Evolutionary conservation across 1,140 invertebrate genomes (phyloP).

Genomic region (Prorops nasuta): DNA sequence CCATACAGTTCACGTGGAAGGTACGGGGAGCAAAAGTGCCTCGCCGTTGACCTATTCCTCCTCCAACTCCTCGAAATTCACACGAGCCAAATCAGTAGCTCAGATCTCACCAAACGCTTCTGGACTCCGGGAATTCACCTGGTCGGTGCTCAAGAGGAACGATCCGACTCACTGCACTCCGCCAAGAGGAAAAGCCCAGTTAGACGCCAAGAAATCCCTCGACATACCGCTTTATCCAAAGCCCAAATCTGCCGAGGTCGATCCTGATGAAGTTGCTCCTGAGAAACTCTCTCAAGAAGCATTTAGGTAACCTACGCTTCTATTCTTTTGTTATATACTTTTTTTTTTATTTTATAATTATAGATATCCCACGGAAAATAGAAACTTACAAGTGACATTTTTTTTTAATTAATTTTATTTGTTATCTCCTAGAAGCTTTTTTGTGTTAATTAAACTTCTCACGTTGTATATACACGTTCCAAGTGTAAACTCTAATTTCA

Average conservation of each 20-base stretch:
- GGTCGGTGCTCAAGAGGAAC: constrained; percentile 49
- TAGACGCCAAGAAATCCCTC: neutral
- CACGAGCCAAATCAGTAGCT: constrained; percentile 48
- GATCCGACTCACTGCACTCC: constrained; percentile 33
- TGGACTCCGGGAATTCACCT: constrained; percentile 42
- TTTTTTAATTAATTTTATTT: too few species aligned
- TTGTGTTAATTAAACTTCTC: too few species aligned
- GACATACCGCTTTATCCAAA: constrained; percentile 30
- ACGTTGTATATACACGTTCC: too few species aligned
- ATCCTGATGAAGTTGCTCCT: constrained; percentile 59
- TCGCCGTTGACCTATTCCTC: too few species aligned
- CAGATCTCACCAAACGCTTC: constrained; percentile 40
- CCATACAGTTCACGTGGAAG: constrained; percentile 42
- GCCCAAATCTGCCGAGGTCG: constrained; percentile 33
- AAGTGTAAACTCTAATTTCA: too few species aligned
- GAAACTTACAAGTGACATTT: too few species aligned
- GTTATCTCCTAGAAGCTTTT: too few species aligned
- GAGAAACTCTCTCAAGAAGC: constrained; percentile 69
- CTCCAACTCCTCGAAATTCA: constrained; percentile 33
- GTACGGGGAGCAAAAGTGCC: constrained; percentile 1
- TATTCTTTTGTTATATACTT: too few species aligned
- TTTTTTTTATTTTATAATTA: too few species aligned
- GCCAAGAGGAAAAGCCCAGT: neutral
- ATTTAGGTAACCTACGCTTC: constrained; percentile 51
- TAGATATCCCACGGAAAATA: too few species aligned